A percentile compares a stretch with the other conserved stretches of the same genome.
phyloP scores from a whole-genome alignment of 2,797 vertebrate species.

The Eptatretus atami region DNA sequence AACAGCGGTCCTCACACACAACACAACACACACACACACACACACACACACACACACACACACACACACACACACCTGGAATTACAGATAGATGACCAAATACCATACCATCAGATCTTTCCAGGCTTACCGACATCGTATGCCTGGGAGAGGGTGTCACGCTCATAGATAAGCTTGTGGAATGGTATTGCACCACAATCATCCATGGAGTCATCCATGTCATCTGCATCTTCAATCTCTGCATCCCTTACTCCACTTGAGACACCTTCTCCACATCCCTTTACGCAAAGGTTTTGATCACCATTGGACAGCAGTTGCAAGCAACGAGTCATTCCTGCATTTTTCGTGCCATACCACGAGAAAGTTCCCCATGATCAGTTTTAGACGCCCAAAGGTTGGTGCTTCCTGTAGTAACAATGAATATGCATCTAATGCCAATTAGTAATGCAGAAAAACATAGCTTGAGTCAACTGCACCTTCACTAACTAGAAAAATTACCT shows the following conservation, averaged over 20 bases:
- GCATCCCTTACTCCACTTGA: conserved; percentile 24
- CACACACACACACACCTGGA: background rate
- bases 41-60: background rate
- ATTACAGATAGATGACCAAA: background rate
- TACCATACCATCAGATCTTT: background rate
- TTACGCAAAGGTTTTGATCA: too few species aligned
- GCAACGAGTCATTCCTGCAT: conserved; percentile 38
- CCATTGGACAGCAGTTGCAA: conserved; percentile 20
- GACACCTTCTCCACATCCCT: too few species aligned
- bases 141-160: conserved; percentile 44
- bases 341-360: conserved; percentile 18
- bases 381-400: too few species aligned
- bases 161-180: conserved; percentile 35
- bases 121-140: conserved; percentile 38
- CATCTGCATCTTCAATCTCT: conserved; percentile 27
- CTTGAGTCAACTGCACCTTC: conserved; percentile 10
- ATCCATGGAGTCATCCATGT: conserved; percentile 19
- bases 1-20: background rate
- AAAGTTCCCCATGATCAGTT: too few species aligned
- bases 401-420: too few species aligned
- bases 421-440: too few species aligned
- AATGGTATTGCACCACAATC: conserved; percentile 16
- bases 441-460: conserved; percentile 7
- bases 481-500: conserved; percentile 19
- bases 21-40: background rate